Percentiles rank a stretch among this genome's conserved stretches.
Evolutionary conservation across 64 coral and sea anemone genomes (phyloP).

Genomic region (Dendrophyllia cribrosa): DNA sequence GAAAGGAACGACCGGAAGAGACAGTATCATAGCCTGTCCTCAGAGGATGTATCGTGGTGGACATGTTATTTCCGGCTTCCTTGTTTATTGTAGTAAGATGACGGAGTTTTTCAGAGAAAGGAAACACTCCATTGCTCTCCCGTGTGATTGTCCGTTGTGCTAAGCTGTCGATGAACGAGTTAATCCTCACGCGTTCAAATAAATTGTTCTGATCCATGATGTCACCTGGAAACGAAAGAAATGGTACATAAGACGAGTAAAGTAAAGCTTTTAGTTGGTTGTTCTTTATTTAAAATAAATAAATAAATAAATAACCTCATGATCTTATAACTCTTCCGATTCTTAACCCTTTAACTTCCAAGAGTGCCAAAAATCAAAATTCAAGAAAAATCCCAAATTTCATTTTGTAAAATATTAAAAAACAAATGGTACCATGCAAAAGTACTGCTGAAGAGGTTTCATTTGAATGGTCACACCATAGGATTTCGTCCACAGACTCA

Average conservation of each 20-base stretch:
- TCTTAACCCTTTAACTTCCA: too few relatives aligned
- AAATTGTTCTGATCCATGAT: neutral
- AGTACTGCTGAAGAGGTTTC: too few relatives aligned
- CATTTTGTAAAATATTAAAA: too few relatives aligned
- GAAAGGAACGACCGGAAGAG: neutral
- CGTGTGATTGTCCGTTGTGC: neutral
- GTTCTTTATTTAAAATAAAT: too few relatives aligned
- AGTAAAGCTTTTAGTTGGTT: too few relatives aligned
- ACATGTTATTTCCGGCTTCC: slow-evolving; percentile 5
- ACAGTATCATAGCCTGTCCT: slow-evolving; percentile 3
- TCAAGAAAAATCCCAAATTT: too few relatives aligned
- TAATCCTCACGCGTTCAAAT: slow-evolving; percentile 9
- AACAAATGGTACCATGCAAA: too few relatives aligned
- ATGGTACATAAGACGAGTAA: neutral
- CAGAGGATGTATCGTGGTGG: slow-evolving; percentile 14
- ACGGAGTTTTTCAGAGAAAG: slow-evolving; percentile 43
- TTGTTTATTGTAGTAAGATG: slow-evolving; percentile 17
- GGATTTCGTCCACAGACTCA: too few relatives aligned
- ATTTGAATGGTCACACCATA: too few relatives aligned
- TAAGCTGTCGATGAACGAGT: slow-evolving; percentile 6
- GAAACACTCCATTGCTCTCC: slow-evolving; percentile 26
- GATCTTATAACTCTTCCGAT: too few relatives aligned
- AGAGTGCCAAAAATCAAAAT: too few relatives aligned
- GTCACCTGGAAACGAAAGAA: neutral
- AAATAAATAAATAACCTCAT: too few relatives aligned